Evolutionary conservation across 2,797 vertebrate species (phyloP).

Genomic region (Anniella stebbinsi): DNA sequence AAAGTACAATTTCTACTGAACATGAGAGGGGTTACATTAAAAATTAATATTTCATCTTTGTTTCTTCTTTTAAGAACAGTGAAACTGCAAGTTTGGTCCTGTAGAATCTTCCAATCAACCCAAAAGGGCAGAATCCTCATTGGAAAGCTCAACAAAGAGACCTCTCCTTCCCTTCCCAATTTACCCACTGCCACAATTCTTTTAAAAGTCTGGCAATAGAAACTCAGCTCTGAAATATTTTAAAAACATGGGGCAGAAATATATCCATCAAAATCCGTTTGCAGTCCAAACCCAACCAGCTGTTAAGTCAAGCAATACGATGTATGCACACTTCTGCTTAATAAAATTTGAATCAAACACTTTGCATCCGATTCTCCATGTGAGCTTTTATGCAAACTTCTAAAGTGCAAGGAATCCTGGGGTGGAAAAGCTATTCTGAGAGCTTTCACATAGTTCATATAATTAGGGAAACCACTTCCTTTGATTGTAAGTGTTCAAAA

Average conservation of each 20-base stretch:
- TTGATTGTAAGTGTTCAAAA: slow-evolving; percentile 90
- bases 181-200: slow-evolving; percentile 68
- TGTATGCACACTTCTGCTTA: slow-evolving; percentile 80
- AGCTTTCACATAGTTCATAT: slow-evolving; percentile 87
- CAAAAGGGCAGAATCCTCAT: slow-evolving; percentile 43
- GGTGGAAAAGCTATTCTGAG: slow-evolving; percentile 87
- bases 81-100: slow-evolving; percentile 40
- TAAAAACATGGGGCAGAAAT: slow-evolving; percentile 74
- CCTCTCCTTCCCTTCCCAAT: slow-evolving; percentile 56
- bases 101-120: slow-evolving; percentile 40
- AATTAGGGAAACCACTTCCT: slow-evolving; percentile 89
- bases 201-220: slow-evolving; percentile 74
- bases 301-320: slow-evolving; percentile 73
- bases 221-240: slow-evolving; percentile 73
- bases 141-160: slow-evolving; percentile 62
- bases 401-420: slow-evolving; percentile 88
- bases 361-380: slow-evolving; percentile 86
- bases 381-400: slow-evolving; percentile 89
- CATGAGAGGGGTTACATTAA: neutral
- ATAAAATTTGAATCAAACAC: slow-evolving; percentile 87
- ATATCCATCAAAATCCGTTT: slow-evolving; percentile 78
- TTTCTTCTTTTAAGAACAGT: slow-evolving; percentile 51
- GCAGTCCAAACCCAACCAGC: slow-evolving; percentile 78
- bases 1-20: slow-evolving; percentile 14
- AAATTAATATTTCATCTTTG: slow-evolving; percentile 23